These are phyloP conservation scores for Eubucco bourcierii DNA, from an alignment of 2,113 vertebrate genomes.

Conservation along the genomic window DNA sequence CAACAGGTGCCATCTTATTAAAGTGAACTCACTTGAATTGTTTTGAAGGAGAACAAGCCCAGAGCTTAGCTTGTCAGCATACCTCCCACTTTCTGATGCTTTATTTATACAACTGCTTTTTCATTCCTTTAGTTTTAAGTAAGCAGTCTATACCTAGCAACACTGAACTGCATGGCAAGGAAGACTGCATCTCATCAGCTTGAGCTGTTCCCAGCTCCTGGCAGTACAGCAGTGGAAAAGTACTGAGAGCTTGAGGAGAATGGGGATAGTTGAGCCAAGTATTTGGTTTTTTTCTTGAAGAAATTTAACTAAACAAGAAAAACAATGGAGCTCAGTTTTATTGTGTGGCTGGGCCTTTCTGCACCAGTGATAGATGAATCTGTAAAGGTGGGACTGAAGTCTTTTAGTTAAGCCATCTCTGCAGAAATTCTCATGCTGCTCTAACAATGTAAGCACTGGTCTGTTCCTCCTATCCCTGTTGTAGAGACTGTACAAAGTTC, in stretches of 20 bases:
- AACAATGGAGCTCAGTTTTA: slow-evolving; percentile 33
- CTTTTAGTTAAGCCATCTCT: neutral
- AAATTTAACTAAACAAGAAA: slow-evolving; percentile 56
- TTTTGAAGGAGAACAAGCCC: neutral
- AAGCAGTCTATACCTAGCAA: slow-evolving; percentile 29
- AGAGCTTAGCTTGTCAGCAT: neutral
- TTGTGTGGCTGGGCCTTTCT: slow-evolving; percentile 53
- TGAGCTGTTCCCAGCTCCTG: slow-evolving; percentile 42
- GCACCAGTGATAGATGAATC: slow-evolving; percentile 16
- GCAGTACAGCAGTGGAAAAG: slow-evolving; percentile 68
- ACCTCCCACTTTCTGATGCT: neutral
- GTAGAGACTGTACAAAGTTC: neutral
- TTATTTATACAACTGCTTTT: neutral
- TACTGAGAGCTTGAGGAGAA: slow-evolving; percentile 63
- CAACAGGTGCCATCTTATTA: neutral
- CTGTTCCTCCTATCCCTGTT: neutral
- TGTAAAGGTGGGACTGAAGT: slow-evolving; percentile 12
- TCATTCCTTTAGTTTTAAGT: neutral
- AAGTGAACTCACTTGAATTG: neutral
- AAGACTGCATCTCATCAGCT: slow-evolving; percentile 37
- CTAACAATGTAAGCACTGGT: neutral
- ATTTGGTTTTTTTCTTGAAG: slow-evolving; percentile 35
- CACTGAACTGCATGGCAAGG: neutral
- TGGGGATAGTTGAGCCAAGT: slow-evolving; percentile 63
- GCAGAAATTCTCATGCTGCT: slow-evolving; percentile 6